Evolutionary conservation across 2,113 vertebrate species (phyloP).

Genomic region (Riparia riparia): DNA sequence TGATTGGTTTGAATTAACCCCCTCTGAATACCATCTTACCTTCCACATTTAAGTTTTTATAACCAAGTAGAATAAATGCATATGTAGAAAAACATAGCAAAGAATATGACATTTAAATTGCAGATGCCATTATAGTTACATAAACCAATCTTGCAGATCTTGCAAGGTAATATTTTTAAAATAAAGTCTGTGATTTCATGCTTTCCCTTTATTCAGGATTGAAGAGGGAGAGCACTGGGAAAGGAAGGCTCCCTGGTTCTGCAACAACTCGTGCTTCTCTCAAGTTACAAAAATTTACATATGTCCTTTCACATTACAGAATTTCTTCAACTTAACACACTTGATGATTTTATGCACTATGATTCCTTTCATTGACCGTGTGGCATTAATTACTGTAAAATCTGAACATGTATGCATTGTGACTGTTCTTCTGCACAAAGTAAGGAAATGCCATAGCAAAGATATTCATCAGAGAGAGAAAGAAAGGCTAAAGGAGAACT

Average conservation of each 20-base stretch:
- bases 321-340: background rate
- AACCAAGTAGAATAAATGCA: background rate
- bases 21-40: background rate
- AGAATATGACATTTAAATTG: background rate
- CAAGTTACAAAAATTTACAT: background rate
- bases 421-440: background rate
- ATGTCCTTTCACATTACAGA: background rate
- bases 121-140: background rate
- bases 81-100: background rate
- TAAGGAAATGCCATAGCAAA: background rate
- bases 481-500: background rate
- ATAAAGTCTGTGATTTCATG: background rate
- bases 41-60: background rate
- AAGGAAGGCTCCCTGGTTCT: background rate
- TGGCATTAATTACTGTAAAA: background rate
- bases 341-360: background rate
- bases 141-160: background rate
- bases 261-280: background rate
- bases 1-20: background rate
- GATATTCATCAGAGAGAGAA: background rate
- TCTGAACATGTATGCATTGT: background rate
- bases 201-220: background rate
- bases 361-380: background rate
- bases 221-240: background rate
- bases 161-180: background rate